These are phyloP conservation scores for Furcula furcula DNA, from an alignment of 2,888 invertebrate species.

Conservation along the genomic window DNA sequence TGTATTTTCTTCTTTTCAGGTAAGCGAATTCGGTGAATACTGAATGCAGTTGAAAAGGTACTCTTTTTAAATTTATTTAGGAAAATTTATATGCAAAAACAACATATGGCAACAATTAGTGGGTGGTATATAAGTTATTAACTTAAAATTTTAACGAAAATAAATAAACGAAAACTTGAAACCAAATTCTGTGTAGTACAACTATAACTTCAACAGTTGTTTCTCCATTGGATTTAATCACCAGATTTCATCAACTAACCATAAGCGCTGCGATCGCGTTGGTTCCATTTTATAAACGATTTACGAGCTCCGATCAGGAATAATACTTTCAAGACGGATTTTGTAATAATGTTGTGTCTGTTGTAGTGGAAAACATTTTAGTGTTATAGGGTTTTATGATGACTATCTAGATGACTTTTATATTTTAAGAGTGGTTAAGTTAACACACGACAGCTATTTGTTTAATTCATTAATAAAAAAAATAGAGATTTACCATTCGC, in stretches of 20 bases:
- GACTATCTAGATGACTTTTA: neutral
- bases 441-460: too few relatives aligned
- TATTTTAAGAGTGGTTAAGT: too few relatives aligned
- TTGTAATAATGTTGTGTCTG: neutral
- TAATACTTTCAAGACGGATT: neutral
- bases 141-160: too few relatives aligned
- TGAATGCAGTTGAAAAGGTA: neutral
- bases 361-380: neutral
- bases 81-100: too few relatives aligned
- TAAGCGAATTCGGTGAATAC: slow-evolving; percentile 8
- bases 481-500: too few relatives aligned
- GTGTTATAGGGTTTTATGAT: too few relatives aligned
- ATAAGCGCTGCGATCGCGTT: neutral
- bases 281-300: slow-evolving; percentile 3
- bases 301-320: slow-evolving; percentile 23
- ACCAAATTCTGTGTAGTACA: too few relatives aligned
- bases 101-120: too few relatives aligned
- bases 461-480: too few relatives aligned
- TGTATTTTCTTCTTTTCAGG: slow-evolving; percentile 14
- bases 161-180: too few relatives aligned
- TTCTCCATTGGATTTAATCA: slow-evolving; percentile 27
- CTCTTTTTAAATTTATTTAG: too few relatives aligned
- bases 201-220: slow-evolving; percentile 15
- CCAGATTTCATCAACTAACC: slow-evolving; percentile 1
- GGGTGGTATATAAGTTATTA: too few relatives aligned